Evolutionary conservation across 1,140 invertebrate species (phyloP), one percentile per base, ranked within the genome.

Genomic region (Linepithema humile): DNA sequence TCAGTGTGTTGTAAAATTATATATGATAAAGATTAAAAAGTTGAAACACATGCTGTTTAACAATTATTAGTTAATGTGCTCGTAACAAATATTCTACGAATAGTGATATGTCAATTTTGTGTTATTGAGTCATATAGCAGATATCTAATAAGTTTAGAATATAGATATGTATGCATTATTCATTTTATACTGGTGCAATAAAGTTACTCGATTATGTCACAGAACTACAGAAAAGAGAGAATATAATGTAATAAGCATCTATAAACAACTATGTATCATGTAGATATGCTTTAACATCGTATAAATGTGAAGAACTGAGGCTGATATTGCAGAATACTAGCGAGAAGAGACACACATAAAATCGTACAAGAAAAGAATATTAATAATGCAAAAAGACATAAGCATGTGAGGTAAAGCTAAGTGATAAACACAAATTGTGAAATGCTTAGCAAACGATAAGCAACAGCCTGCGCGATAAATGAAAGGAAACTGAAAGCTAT

Each of bases 11-110:
- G 32, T 59, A 57, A 12, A 50, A 40, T 40, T 65, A 40, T 15
- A 55, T 32, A 69, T 80, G 75, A 80, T 69, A 69, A 80, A 80
- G 45, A 80, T 70, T 69, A 80, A 69, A 69, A 6, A n/a, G 23
- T 59, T 45, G 0, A 55, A 80, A 43, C 15, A 5, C 62, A 69
- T 70, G 75, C 75, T 32, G 3, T 55, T 26, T 69, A 15, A 80
- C 35, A 80, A 57, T 80, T 80, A 80, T 80, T 80, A 80, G 35
- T 69, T 17, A 48, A 80, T 60, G 53, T 82, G 55, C 29, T 82
- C 45, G 17, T 48, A 82, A 74, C 32, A 74, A 35, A 82, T 74
- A 48, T 60, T 82, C n/a, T 74, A 38, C 17, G 45, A 43, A 29
- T 82, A 48, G 20, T 43, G 17, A 73, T 74, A 38, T 70, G 26